Base-by-base conservation (phyloP, 2,888 invertebrate species). In the Hirtodrosophila alboralis region DNA sequence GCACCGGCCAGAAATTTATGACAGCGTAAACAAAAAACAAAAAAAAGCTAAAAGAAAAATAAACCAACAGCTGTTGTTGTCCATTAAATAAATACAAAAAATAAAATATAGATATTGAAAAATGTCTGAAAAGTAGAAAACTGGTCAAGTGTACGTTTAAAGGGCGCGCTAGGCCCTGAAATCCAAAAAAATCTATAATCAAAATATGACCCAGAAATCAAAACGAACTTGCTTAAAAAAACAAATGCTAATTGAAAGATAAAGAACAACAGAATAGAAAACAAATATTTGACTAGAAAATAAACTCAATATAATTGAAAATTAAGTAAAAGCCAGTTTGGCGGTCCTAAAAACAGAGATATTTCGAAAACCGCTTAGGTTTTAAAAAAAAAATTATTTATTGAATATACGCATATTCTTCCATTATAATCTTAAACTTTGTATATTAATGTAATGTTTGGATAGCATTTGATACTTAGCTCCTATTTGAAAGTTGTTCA, bases 21-120 rank as follows among this genome's bases (percentile, higher is more conserved):
- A 43, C 64, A 64, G 51, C 36, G 40, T 59, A 71, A 71, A 68
- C 58, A 78, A 71, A 47, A n/a, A 41, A 30, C 21, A 14, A 6
- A 40, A 41, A 33, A 52, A 33, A 37, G 31, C 45, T 30, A 31
- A 37, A n/a, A n/a, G n/a, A n/a, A n/a, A n/a, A n/a, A n/a, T n/a
- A n/a, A 18, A 9, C 1, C 28, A 68, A 70, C 77, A 78, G 77
- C 80, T 78, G 84, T 76, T 73, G 44, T 48, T 79, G 77, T 77
- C 78, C 27, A 57, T 84, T 64, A 59, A 31, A 6, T 6, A 40
- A 48, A 43, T 23, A 36, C 18, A 37, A 6, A 12, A 37, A 31
- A 8, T 33, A 31, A 33, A 16, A 38, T 38, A 36, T 36, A 48
- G 38, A 9, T 30, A 13, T 31, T 7, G 12, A 13, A 47, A 53